Evolutionary conservation across 2,797 vertebrate species (phyloP).

Genomic region (Podarcis siculus): DNA sequence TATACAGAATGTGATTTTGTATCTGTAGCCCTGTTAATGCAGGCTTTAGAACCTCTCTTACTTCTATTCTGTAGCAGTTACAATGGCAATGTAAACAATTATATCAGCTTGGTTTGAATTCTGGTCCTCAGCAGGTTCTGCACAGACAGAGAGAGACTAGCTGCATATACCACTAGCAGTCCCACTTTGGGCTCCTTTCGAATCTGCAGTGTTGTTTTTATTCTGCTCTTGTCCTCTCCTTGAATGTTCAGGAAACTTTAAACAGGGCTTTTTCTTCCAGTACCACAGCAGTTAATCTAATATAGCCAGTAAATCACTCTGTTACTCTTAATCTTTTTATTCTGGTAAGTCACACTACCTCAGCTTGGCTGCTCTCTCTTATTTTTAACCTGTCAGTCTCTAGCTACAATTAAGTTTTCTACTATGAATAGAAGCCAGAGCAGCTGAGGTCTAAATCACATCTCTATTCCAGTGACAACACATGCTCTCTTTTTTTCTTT

Average conservation of each 20-base stretch:
- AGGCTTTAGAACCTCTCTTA: background rate
- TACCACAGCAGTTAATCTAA: background rate
- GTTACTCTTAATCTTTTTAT: background rate
- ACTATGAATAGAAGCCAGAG: background rate
- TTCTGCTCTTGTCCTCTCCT: background rate
- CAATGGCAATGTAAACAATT: background rate
- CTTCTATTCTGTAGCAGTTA: background rate
- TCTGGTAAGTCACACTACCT: background rate
- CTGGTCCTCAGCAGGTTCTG: background rate
- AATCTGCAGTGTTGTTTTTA: background rate
- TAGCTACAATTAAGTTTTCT: background rate
- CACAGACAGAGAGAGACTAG: background rate
- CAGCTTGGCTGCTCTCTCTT: background rate
- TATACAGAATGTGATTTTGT: background rate
- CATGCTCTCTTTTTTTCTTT: background rate
- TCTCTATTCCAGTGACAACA: background rate
- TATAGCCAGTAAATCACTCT: background rate
- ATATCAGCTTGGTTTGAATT: background rate
- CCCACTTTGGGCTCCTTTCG: background rate
- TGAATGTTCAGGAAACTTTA: background rate
- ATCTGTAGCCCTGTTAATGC: background rate
- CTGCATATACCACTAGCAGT: background rate
- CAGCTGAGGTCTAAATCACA: slow-evolving; percentile 15
- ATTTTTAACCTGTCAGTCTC: background rate
- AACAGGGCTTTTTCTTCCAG: background rate